Percentiles rank a stretch among this genome's conserved stretches.
These are phyloP conservation scores for Gallinago nigripennis DNA, from an alignment of 2,797 vertebrate genomes.

Conservation along the genomic window DNA sequence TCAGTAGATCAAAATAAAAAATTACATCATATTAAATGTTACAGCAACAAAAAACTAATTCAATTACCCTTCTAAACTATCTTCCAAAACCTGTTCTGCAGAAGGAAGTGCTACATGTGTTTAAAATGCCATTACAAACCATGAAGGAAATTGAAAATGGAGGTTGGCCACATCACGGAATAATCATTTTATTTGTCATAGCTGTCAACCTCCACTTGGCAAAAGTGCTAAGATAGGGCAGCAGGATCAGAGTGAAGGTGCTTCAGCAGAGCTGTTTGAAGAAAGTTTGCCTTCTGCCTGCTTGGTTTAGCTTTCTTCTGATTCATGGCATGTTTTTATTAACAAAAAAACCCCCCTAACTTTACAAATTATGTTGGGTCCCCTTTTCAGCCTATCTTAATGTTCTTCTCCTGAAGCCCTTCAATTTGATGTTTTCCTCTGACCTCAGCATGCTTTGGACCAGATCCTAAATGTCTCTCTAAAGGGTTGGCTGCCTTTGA, in stretches of 20 bases:
- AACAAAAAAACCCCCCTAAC: neutral
- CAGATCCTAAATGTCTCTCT: neutral
- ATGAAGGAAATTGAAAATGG: neutral
- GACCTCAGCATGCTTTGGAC: neutral
- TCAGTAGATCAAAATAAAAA: neutral
- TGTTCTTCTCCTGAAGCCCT: neutral
- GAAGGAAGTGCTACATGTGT: neutral
- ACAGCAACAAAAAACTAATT: neutral
- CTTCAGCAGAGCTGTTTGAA: neutral
- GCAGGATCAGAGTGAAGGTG: neutral
- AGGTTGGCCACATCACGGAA: neutral
- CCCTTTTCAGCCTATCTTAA: neutral
- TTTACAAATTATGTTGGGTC: neutral
- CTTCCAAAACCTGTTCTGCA: neutral
- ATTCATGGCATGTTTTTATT: neutral
- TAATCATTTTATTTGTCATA: neutral
- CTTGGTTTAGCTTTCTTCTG: neutral
- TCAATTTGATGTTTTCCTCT: neutral
- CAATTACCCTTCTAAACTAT: neutral
- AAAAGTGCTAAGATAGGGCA: neutral
- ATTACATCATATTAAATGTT: neutral
- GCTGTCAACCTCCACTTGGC: neutral
- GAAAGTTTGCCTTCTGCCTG: neutral
- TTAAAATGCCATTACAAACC: neutral
- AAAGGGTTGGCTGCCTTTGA: neutral